Conservation (phyloP, 2,797 vertebrate genomes). For the Micropoecilia bifurca region DNA sequence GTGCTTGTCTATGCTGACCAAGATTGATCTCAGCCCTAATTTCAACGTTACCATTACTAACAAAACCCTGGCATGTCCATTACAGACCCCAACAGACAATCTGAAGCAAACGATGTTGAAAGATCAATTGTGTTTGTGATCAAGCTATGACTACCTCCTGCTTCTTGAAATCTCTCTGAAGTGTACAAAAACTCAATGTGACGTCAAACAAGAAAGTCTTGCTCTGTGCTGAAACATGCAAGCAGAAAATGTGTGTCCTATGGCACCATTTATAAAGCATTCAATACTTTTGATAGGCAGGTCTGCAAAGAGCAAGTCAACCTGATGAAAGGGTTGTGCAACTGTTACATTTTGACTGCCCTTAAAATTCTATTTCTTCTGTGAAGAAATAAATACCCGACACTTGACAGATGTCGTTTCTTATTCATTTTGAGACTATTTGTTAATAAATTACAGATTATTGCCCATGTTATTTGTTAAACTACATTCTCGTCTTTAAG, state of each 20-base stretch:
- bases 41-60: background rate
- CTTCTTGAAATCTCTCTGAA: slow-evolving; percentile 16
- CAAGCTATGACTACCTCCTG: slow-evolving; percentile 3
- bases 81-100: background rate
- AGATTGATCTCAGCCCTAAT: background rate
- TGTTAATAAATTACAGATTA: background rate
- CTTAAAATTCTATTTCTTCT: background rate
- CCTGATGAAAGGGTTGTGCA: slow-evolving; percentile 56
- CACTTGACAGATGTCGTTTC: slow-evolving; percentile 15
- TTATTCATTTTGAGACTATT: slow-evolving; percentile 1
- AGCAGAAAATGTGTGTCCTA: slow-evolving; percentile 31
- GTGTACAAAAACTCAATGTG: slow-evolving; percentile 25
- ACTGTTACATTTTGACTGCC: slow-evolving; percentile 36
- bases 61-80: background rate
- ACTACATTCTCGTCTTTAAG: background rate
- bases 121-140: background rate
- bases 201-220: slow-evolving; percentile 31
- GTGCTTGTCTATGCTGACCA: background rate
- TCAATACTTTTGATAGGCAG: slow-evolving; percentile 36
- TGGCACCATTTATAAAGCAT: slow-evolving; percentile 30
- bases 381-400: slow-evolving; percentile 6
- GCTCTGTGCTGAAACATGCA: slow-evolving; percentile 32
- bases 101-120: slow-evolving; percentile 3
- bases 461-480: background rate
- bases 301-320: slow-evolving; percentile 34